Base-by-base conservation (phyloP, 1,140 invertebrate genomes). In the Heliconius himera region DNA sequence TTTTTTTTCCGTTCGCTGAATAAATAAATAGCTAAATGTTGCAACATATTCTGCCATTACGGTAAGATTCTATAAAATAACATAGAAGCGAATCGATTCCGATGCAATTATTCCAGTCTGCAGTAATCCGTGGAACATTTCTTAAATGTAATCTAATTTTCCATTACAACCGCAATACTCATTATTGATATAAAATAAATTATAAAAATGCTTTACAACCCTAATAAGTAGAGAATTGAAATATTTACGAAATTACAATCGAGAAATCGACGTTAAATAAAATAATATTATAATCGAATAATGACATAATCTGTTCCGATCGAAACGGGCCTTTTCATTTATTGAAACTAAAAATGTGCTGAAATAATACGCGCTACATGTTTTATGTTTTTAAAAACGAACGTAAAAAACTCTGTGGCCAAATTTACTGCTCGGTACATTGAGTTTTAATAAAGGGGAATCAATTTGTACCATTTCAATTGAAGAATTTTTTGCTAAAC, bases 71-170 rank as follows among this genome's bases (percentile, higher is more conserved):
- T 70, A 76, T 46, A 66, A 76, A 46, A 46, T 70, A 22, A 76
- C 18, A 70, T 49, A 26, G 36, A 70, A 66, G 60, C 60, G 60
- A 70, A 70, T 76, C 38, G 38, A 76, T 76, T 73, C 13, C 60
- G 13, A 66, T 26, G 60, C 60, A 66, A 66, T 66, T 66, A 66
- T 66, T 66, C 60, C 60, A 66, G 60, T 66, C 60, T 26, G 26
- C 8, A n/a, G 8, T 72, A 56, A 73, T 38, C 51, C 51, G 51
- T 33, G 38, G 70, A 46, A 29, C 51, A 78, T 78, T 78, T 78
- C 49, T 73, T 56, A 77, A 78, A 73, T 56, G 49, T 73, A 66
- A 60, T 78, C 70, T n/a, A 36, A 70, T 49, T 72, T 78, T 72
- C 6, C 11, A 70, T 18, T 71, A 49, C 46, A 2, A 73, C 49